These are phyloP conservation scores for Pelecanus crispus DNA, from an alignment of 2,113 vertebrate species.

Conservation along the genomic window DNA sequence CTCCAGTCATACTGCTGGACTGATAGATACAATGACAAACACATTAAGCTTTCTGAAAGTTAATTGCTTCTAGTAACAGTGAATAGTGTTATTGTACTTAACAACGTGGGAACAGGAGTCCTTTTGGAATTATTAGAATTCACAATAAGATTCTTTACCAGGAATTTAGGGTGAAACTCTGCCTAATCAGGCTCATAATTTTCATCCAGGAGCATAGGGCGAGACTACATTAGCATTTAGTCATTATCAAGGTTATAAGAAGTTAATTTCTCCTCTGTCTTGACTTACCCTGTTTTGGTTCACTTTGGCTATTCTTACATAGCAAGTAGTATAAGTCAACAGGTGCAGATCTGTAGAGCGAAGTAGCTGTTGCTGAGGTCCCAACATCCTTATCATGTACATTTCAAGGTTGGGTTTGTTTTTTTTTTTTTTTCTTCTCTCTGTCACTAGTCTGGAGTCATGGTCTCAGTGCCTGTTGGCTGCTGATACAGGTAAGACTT, in stretches of 20 bases:
- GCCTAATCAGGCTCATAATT: background rate
- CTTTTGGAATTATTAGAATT: background rate
- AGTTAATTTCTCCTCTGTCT: background rate
- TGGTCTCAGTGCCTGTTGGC: background rate
- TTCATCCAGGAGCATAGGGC: background rate
- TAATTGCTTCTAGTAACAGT: background rate
- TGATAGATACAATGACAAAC: background rate
- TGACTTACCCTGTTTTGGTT: background rate
- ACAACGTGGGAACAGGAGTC: background rate
- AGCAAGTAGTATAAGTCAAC: background rate
- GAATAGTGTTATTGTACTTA: background rate
- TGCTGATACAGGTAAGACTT: background rate
- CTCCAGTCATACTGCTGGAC: background rate
- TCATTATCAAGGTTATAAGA: background rate
- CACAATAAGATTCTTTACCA: background rate
- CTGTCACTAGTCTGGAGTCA: background rate
- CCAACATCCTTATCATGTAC: background rate
- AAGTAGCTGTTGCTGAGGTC: background rate
- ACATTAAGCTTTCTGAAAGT: background rate
- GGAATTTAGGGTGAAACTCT: background rate
- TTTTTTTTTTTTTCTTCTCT: background rate
- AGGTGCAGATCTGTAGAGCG: background rate
- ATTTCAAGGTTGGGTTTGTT: background rate
- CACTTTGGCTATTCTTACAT: background rate
- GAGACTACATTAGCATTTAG: background rate